Base-by-base conservation (phyloP, 2,113 vertebrate species). In the Zootoca vivipara region DNA sequence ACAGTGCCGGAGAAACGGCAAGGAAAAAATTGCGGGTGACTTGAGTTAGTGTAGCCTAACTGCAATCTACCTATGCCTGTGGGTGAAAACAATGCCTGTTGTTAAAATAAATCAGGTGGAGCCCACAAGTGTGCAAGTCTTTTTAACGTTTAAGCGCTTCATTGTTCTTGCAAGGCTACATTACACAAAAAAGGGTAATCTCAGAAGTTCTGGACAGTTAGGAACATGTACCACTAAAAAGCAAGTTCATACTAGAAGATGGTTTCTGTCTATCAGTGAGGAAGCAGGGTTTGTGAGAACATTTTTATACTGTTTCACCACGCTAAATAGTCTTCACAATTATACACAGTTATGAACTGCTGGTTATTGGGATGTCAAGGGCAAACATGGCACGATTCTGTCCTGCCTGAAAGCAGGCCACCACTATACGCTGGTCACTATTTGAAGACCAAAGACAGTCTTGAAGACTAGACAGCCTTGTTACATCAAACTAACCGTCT, bases 21-120 rank as follows among this genome's bases (percentile, higher is more conserved):
- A 94, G 92, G 28, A 96, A 94, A 92, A 96, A 93, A 94, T 73
- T 93, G 42, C 10, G 84, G 0, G 67, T 28, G 28, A 70, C 24
- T 8, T 93, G 56, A 91, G 1, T 16, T 52, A 26, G 7, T 2
- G n/a, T 52, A 52, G 46, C 46, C 10, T 52, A 52, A 52, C 33
- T 35, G 40, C 16, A 22, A 79, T 24, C 33, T 35, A 20, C 18
- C 88, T 0, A 7, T 7, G 30, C 12, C 28, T 64, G 12, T 33
- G 28, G 26, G 18, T 30, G 26, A 52, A 62, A 8, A 26, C 28
- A n/a, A 6, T 1, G 9, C 15, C 28, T 13, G 5, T 58, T 42
- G 42, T 26, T 24, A 82, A 7, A 82, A 64, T 87, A 87, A 87
- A 87, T 81, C 35, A 73, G 5, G 15, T 73, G 16, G 38, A 67